These are phyloP conservation scores for Zaprionus kolodkinae DNA, from an alignment of 1,140 invertebrate species.

Conservation along the genomic window DNA sequence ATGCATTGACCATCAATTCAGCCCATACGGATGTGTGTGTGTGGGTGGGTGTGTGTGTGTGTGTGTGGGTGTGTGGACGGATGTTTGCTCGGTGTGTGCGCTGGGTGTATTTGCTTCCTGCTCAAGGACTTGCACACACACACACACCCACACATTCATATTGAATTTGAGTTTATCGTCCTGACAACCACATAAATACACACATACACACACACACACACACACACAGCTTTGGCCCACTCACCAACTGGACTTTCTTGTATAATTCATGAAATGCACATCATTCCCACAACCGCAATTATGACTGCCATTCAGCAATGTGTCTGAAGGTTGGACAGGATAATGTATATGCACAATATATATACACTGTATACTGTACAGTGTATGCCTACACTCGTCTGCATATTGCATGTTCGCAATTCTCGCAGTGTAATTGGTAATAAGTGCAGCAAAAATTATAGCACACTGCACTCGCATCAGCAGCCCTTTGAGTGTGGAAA, in stretches of 20 bases:
- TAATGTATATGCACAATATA: constrained; percentile 15
- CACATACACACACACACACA: constrained; percentile 19
- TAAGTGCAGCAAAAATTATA: constrained; percentile 11
- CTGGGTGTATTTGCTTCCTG: constrained; percentile 32
- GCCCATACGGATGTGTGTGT: constrained; percentile 4
- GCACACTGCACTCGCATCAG: background rate
- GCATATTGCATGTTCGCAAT: background rate
- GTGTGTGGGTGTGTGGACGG: constrained; percentile 33
- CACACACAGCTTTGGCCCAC: constrained; percentile 27
- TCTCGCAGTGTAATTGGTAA: constrained; percentile 23
- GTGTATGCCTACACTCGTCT: too few relatives aligned
- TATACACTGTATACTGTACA: background rate
- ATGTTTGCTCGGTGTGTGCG: constrained; percentile 6
- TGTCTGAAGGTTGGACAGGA: constrained; percentile 39
- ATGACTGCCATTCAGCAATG: constrained; percentile 67
- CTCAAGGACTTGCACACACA: constrained; percentile 45
- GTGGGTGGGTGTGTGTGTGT: constrained; percentile 8
- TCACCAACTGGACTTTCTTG: constrained; percentile 51
- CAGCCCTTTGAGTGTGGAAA: background rate
- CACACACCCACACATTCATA: constrained; percentile 44
- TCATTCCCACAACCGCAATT: constrained; percentile 77
- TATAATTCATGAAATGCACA: constrained; percentile 81
- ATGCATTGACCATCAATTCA: constrained; percentile 71
- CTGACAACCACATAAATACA: constrained; percentile 46
- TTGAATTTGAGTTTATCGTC: constrained; percentile 47